Conservation (phyloP, 2,113 vertebrate species). For the Lates calcarifer region DNA sequence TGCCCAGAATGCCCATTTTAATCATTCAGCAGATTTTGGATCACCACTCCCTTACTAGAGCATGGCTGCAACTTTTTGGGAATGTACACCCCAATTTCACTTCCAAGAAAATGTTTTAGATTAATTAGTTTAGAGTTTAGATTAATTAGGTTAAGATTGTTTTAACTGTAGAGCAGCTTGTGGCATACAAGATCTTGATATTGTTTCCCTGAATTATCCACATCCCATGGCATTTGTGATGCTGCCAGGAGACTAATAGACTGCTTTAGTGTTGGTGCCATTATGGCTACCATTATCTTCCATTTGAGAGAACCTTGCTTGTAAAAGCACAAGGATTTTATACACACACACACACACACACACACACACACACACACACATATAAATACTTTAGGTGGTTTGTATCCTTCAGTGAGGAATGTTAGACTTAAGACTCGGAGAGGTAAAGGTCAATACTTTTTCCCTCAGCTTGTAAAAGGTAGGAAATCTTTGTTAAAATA, state of each 20-base stretch:
- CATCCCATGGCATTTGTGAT: not conserved
- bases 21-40: not conserved
- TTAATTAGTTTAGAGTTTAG: not conserved
- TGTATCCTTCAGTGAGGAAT: not conserved
- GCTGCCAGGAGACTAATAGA: constrained; percentile 1
- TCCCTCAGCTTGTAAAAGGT: not conserved
- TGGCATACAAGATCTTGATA: not conserved
- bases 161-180: not conserved
- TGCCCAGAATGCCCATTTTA: not conserved
- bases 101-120: not conserved
- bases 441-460: constrained; percentile 16
- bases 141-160: not conserved
- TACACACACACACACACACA: not conserved
- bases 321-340: not conserved
- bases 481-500: not conserved
- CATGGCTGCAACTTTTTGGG: not conserved
- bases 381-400: not conserved
- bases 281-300: constrained; percentile 35
- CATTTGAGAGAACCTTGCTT: constrained; percentile 34
- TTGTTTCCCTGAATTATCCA: constrained; percentile 3
- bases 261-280: constrained; percentile 22
- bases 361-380: not conserved
- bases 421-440: not conserved
- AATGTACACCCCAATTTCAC: not conserved
- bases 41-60: not conserved